phyloP scores from a whole-genome alignment of 1,140 invertebrate species.

The Calliphora vicina region DNA sequence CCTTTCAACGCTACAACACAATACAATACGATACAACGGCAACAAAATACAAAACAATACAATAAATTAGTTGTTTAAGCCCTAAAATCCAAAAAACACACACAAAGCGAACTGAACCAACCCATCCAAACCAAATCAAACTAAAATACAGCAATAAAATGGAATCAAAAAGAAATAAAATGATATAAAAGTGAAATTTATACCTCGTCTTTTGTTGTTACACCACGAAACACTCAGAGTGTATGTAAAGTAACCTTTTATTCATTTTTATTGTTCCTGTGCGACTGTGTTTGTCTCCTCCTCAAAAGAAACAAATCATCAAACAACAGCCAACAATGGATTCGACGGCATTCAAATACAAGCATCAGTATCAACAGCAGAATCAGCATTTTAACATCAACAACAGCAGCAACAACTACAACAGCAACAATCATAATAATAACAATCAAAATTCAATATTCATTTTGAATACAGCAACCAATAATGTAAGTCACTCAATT shows the following conservation, averaged over 20 bases:
- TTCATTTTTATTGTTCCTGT: background rate
- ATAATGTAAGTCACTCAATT: background rate
- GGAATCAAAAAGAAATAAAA: background rate
- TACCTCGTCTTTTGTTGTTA: background rate
- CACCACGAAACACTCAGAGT: background rate
- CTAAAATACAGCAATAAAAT: background rate
- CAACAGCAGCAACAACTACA: background rate
- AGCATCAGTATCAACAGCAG: conserved; percentile 13
- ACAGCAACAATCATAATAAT: conserved; percentile 23
- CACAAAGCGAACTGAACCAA: background rate
- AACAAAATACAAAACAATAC: background rate
- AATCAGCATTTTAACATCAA: background rate
- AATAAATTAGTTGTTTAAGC: background rate
- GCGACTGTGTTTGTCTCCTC: background rate
- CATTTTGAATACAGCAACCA: conserved; percentile 24
- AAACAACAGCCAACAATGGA: conserved; percentile 7
- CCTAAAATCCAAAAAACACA: background rate
- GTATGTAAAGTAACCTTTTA: background rate
- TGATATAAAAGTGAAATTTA: background rate
- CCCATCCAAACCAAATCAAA: background rate
- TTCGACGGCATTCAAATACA: conserved; percentile 20
- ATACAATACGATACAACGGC: background rate
- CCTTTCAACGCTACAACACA: background rate
- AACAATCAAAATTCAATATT: conserved; percentile 34
- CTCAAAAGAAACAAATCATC: background rate